phyloP scores from a whole-genome alignment of 37 sponge, comb jelly and placozoan genomes.

The Beroe forskalii region DNA sequence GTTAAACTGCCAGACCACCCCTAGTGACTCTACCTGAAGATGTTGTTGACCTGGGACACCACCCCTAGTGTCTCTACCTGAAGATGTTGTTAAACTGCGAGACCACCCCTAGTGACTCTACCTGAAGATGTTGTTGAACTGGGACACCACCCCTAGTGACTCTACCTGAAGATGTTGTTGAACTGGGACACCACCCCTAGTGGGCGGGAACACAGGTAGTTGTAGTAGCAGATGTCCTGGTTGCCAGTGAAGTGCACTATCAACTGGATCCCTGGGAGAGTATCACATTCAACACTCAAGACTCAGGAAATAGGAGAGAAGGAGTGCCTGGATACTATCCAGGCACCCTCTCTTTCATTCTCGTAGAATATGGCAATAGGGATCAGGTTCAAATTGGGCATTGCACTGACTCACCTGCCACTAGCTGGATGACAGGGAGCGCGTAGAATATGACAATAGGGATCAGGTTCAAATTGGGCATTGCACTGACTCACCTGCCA shows the following conservation, averaged over 20 bases:
- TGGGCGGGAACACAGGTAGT: constrained; percentile 80
- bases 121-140: constrained; percentile 62
- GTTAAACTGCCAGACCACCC: constrained; percentile 35
- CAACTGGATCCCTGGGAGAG: constrained; percentile 35
- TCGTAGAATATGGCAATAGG: too few species aligned
- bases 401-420: too few species aligned
- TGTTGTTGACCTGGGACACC: constrained; percentile 23
- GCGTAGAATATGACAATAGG: too few species aligned
- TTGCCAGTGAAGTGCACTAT: constrained; percentile 73
- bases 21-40: constrained; percentile 56
- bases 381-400: too few species aligned
- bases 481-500: too few species aligned
- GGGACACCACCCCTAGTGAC: constrained; percentile 30
- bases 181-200: constrained; percentile 61
- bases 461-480: too few species aligned
- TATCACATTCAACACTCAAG: too few species aligned
- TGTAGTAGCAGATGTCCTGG: constrained; percentile 89
- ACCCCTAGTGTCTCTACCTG: constrained; percentile 66
- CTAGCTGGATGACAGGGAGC: too few species aligned
- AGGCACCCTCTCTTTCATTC: too few species aligned
- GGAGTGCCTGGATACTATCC: too few species aligned
- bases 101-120: constrained; percentile 65
- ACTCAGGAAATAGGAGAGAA: too few species aligned
- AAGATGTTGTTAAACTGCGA: constrained; percentile 62
- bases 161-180: constrained; percentile 62